Base-by-base conservation (phyloP, 1,140 invertebrate genomes). In the Platyura marginata region DNA sequence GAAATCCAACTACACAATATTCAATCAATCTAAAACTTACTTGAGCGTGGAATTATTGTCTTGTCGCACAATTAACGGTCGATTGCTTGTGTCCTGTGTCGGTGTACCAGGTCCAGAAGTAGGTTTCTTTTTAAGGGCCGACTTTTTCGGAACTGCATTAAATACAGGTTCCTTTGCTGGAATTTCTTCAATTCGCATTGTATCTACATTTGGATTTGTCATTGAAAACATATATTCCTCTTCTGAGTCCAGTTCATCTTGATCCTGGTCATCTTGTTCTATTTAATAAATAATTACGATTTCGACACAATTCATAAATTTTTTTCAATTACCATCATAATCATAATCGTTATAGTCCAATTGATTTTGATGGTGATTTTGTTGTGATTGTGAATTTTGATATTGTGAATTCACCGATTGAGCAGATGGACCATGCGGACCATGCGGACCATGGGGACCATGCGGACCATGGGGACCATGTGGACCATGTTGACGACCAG, bases 131-230 rank as follows among this genome's bases (percentile, higher is more conserved):
- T 91, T 91, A 33, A 91, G 68, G n/a, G 87, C 87, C 19, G 84
- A 89, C 57, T 92, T 92, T 37, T 89, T 70, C 44, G 87, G 87
- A 65, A 88, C 75, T 44, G 85, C 86, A 67, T 89, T 81, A 57
- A 85, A 79, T 53, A 79, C 76, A 15, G 82, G 83, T 65, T 88
- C 85, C 62, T 87, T 87, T 42, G 87, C 85, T 43, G 83, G 85
- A 44, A 91, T 88, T 64, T 90, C 83, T 59, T 91, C 85, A 25
- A 89, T 76, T 40, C 81, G 71, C 15, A 74, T 76, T 23, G 82
- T 86, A 56, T 89, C 83, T 50, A 84, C 79, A 13, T 60, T 56
- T 44, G 68, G 68, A 61, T 70, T 71, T 42, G 65, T 13, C 38
- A 52, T 49, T 43, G 54, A 53, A 22, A 54, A 57, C 47, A 55